Percentiles rank a stretch among this genome's conserved stretches.
phyloP scores from a whole-genome alignment of 2,797 vertebrate species.

The Loris lydekkerianus region DNA sequence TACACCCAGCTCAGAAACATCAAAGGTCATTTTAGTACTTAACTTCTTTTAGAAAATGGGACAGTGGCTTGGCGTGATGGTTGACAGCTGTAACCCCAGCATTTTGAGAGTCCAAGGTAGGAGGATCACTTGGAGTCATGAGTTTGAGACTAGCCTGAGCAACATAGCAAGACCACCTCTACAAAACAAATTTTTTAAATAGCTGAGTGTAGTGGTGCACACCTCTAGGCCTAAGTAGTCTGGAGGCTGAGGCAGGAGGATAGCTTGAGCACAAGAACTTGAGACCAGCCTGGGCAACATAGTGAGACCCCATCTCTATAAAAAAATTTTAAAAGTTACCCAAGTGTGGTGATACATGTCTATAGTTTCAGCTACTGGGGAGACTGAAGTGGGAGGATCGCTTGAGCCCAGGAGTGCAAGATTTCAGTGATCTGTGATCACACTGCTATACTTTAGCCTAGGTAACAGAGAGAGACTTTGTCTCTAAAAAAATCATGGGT shows the following conservation, averaged over 20 bases:
- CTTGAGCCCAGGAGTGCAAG: not conserved
- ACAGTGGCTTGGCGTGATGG: not conserved
- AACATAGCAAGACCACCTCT: no score
- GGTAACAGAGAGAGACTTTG: not conserved
- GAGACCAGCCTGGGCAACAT: not conserved
- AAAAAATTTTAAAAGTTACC: not conserved
- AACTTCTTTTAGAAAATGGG: not conserved
- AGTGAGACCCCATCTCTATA: not conserved
- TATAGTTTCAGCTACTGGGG: not conserved
- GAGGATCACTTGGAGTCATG: no score
- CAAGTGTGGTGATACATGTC: not conserved
- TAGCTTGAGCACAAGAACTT: not conserved
- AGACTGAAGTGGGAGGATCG: not conserved
- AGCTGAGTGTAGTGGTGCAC: no score
- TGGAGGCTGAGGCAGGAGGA: not conserved
- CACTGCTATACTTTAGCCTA: not conserved
- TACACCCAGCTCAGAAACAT: not conserved
- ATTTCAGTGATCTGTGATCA: not conserved
- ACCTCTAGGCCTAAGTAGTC: no score
- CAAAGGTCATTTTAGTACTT: not conserved
- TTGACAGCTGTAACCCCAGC: not conserved
- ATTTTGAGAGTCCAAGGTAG: no score
- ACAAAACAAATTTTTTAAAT: no score
- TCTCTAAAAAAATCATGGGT: not conserved
- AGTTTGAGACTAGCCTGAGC: no score